Base-by-base conservation (phyloP, 2,888 invertebrate species). In the Gisinianus flammeolus region DNA sequence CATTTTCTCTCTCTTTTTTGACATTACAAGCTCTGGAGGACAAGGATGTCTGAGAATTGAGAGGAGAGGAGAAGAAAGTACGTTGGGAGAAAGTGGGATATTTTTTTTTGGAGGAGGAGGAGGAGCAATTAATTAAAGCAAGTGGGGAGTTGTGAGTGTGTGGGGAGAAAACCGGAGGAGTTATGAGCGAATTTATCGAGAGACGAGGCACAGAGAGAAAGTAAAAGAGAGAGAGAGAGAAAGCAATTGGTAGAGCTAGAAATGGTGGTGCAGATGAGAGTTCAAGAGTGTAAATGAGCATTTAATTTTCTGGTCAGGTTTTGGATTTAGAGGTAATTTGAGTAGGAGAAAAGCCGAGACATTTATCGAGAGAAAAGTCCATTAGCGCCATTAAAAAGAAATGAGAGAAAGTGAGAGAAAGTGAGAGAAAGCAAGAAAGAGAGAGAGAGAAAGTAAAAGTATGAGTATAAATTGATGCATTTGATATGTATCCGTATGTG, bases 341-440 rank as follows among this genome's bases (percentile, higher is more conserved):
- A 67, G 67, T 4, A 19, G 16, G 66, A 62, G 22, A 26, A 28
- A 66, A 66, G 28, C 30, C 10, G 31, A 67, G 67, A 26, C 26
- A 26, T 44, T 52, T 26, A 19, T 19, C n/a, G 56, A 58, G 28
- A 58, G 72, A 58, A 70, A 70, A 70, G 70, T 70, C 70, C 70
- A 70, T 70, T 70, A 70, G 70, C 33, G 54, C 54, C 70, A 70
- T 70, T 70, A 70, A 70, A 30, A 70, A 1, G 19, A 26, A 16
- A 22, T n/a, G 58, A 58, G 24, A 58, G 58, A n/a, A 26, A 62
- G n/a, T n/a, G n/a, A n/a, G n/a, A n/a, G n/a, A n/a, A n/a, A n/a
- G n/a, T n/a, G n/a, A n/a, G n/a, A n/a, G n/a, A n/a, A n/a, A n/a
- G n/a, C n/a, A n/a, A n/a, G n/a, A n/a, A n/a, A n/a, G n/a, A n/a